These are phyloP conservation scores for Albula glossodonta DNA, from an alignment of 2,113 vertebrate genomes.

Conservation along the genomic window DNA sequence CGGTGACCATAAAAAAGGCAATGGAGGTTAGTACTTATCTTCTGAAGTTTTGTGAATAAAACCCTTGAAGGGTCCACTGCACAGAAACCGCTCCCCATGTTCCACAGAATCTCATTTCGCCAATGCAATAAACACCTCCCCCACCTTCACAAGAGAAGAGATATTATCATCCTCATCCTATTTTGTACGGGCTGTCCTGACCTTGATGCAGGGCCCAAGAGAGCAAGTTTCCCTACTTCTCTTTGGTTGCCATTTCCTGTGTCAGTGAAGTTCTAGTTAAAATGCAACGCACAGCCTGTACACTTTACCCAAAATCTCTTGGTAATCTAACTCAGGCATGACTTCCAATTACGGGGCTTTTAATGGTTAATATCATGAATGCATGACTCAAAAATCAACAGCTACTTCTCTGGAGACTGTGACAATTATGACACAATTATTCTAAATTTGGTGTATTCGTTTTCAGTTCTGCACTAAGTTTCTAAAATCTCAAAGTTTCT, in stretches of 20 bases:
- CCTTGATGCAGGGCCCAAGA: not conserved
- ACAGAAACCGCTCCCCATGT: too few species aligned
- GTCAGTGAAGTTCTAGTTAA: not conserved
- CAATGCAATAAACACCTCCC: not conserved
- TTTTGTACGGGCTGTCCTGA: not conserved
- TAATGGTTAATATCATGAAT: not conserved
- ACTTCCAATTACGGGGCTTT: not conserved
- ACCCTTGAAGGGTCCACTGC: not conserved
- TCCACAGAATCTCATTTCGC: not conserved
- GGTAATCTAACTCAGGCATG: not conserved
- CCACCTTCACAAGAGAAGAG: not conserved
- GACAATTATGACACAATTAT: too few species aligned
- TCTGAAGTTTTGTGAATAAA: not conserved
- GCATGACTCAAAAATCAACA: not conserved
- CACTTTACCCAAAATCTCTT: not conserved
- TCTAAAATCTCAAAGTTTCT: too few species aligned
- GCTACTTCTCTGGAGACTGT: not conserved
- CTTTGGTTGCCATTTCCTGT: not conserved
- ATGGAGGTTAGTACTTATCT: too few species aligned
- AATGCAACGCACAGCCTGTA: not conserved
- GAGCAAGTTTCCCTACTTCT: not conserved
- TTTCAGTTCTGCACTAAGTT: too few species aligned
- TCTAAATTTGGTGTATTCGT: too few species aligned
- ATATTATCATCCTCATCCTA: not conserved
- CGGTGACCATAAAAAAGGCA: too few species aligned